Conservation (phyloP, 2,888 invertebrate species). For the Acleris sparsana region DNA sequence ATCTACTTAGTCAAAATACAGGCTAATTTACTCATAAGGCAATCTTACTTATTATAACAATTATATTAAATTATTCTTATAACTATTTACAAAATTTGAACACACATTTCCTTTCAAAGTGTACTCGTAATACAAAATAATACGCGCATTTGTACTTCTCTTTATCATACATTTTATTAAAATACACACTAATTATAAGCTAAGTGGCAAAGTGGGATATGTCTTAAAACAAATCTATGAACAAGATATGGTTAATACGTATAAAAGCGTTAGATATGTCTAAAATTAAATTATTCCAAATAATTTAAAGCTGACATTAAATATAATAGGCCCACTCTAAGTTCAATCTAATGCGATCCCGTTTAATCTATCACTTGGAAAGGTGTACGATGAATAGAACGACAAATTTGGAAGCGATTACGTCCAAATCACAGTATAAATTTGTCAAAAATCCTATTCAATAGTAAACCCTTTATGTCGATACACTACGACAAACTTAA, state of each 20-base stretch:
- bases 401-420: slow-evolving; percentile 64
- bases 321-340: slow-evolving; percentile 47
- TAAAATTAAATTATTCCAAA: slow-evolving; percentile 48
- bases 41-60: slow-evolving; percentile 39
- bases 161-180: slow-evolving; percentile 45
- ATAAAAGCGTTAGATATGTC: slow-evolving; percentile 52
- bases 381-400: slow-evolving; percentile 60
- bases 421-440: slow-evolving; percentile 62
- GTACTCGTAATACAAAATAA: slow-evolving; percentile 56
- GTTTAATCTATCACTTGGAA: slow-evolving; percentile 51
- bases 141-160: slow-evolving; percentile 59
- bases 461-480: slow-evolving; percentile 54
- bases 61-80: slow-evolving; percentile 39
- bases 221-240: slow-evolving; percentile 60
- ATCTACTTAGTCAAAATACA: slow-evolving; percentile 32
- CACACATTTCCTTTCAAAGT: slow-evolving; percentile 53
- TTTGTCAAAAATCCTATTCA: slow-evolving; percentile 60
- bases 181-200: slow-evolving; percentile 44
- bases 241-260: slow-evolving; percentile 49
- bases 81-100: slow-evolving; percentile 60
- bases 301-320: slow-evolving; percentile 67
- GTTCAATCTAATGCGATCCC: slow-evolving; percentile 49
- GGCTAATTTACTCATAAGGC: slow-evolving; percentile 45
- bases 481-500: slow-evolving; percentile 38
- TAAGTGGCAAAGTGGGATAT: slow-evolving; percentile 78